Conservation (phyloP, 2,888 invertebrate species). For the Holacanthella duospinosa region DNA sequence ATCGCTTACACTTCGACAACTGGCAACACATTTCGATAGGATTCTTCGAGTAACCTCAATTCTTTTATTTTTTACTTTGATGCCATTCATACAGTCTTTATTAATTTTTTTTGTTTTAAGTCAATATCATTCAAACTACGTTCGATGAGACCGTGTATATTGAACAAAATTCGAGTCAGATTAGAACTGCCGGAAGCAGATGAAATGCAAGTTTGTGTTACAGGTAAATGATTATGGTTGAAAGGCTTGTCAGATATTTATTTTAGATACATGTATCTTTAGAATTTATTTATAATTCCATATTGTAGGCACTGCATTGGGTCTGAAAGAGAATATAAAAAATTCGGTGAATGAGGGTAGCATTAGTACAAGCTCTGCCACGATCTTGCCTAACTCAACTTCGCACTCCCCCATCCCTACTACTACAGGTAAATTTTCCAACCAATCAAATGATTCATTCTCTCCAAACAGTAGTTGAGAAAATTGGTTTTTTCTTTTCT, state of each 20-base stretch:
- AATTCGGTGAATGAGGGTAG: background rate
- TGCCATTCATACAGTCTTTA: conserved; percentile 43
- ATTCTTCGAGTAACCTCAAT: conserved; percentile 44
- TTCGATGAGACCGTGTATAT: conserved; percentile 73
- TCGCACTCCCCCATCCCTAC: background rate
- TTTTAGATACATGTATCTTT: background rate
- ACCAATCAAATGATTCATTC: too few species aligned
- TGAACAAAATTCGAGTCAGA: conserved; percentile 68
- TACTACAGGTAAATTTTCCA: too few species aligned
- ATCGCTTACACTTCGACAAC: conserved; percentile 36
- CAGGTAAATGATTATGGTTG: conserved; percentile 44
- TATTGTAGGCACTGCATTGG: conserved; percentile 14
- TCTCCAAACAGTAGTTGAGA: too few species aligned
- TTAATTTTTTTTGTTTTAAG: conserved; percentile 47
- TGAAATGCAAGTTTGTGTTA: conserved; percentile 51
- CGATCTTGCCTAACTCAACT: background rate
- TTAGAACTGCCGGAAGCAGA: conserved; percentile 79
- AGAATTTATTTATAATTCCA: background rate
- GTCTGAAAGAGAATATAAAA: conserved; percentile 15
- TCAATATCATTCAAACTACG: conserved; percentile 81
- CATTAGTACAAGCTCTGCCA: background rate
- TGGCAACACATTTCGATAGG: conserved; percentile 44
- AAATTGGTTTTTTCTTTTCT: too few species aligned
- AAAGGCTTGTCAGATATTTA: too few species aligned
- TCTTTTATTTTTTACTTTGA: conserved; percentile 42